Conservation (phyloP, 2,113 vertebrate genomes). For the Sceloporus tristichus region DNA sequence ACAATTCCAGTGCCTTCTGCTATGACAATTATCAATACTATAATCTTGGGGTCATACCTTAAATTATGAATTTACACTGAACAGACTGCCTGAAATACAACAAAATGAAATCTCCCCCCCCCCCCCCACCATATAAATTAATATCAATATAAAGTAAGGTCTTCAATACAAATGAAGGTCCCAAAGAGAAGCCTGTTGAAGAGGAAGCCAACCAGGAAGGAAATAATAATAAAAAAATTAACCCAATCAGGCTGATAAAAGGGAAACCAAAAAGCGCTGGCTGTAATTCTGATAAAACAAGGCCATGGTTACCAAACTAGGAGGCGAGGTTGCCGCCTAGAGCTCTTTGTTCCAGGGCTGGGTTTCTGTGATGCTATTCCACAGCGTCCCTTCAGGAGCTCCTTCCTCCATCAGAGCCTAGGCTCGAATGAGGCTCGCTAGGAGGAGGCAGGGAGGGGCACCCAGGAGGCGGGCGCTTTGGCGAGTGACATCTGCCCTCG, state of each 20-base stretch:
- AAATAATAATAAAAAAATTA: neutral
- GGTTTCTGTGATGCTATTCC: constrained; percentile 43
- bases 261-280: neutral
- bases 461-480: constrained; percentile 26
- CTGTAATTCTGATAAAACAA: neutral
- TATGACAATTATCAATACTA: neutral
- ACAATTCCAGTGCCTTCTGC: neutral
- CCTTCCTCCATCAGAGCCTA: neutral
- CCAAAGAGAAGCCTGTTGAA: neutral
- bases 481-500: rapidly evolving
- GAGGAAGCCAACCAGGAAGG: neutral
- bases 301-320: constrained; percentile 43
- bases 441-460: constrained; percentile 38
- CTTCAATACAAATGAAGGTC: too few species aligned
- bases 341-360: constrained; percentile 39
- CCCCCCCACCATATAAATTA: too few species aligned
- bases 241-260: rapidly evolving
- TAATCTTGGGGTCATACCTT: neutral
- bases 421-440: constrained; percentile 8
- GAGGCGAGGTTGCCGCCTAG: constrained; percentile 4
- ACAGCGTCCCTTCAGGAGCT: neutral
- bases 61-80: too few species aligned
- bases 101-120: too few species aligned
- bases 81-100: too few species aligned
- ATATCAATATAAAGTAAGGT: too few species aligned